Percentiles rank a stretch among this genome's conserved stretches.
phyloP scores from a whole-genome alignment of 2,797 vertebrate species.

The Chrysocyon brachyurus region DNA sequence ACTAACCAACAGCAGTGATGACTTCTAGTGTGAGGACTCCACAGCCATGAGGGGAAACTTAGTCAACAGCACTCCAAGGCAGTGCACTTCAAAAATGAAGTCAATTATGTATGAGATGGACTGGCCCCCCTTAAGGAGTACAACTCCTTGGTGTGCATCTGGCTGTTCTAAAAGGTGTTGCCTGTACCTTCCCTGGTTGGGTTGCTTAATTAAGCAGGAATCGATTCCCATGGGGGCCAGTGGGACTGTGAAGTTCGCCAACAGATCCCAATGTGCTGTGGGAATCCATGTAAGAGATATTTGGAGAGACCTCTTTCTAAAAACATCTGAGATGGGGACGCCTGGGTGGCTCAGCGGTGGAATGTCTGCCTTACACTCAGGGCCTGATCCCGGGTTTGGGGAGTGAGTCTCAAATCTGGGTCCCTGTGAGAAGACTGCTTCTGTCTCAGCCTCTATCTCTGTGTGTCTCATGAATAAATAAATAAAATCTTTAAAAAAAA shows the following conservation, averaged over 20 bases:
- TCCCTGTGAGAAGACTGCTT: too few species aligned
- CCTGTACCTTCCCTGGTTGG: neutral
- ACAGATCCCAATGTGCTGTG: neutral
- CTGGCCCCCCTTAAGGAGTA: neutral
- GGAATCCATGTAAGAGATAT: neutral
- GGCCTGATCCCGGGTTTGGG: too few species aligned
- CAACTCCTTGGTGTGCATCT: neutral
- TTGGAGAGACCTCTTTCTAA: neutral
- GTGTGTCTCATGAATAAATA: too few species aligned
- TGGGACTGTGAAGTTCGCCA: neutral
- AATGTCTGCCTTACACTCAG: too few species aligned
- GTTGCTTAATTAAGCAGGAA: slow-evolving; percentile 13
- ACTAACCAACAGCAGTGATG: slow-evolving; percentile 30
- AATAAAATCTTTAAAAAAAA: too few species aligned
- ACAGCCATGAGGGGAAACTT: neutral
- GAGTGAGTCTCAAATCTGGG: too few species aligned
- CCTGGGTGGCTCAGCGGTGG: too few species aligned
- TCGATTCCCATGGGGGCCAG: neutral
- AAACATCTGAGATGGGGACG: neutral
- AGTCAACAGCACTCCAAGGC: neutral
- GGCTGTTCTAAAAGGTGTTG: neutral
- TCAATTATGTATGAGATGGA: neutral
- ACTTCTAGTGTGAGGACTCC: slow-evolving; percentile 33
- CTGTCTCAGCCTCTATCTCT: too few species aligned
- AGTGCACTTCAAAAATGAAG: slow-evolving; percentile 39